A percentile compares a stretch with the other conserved stretches of the same genome.
Conservation (phyloP, 92 coral and sea anemone species). For the Meandrina meandrites region DNA sequence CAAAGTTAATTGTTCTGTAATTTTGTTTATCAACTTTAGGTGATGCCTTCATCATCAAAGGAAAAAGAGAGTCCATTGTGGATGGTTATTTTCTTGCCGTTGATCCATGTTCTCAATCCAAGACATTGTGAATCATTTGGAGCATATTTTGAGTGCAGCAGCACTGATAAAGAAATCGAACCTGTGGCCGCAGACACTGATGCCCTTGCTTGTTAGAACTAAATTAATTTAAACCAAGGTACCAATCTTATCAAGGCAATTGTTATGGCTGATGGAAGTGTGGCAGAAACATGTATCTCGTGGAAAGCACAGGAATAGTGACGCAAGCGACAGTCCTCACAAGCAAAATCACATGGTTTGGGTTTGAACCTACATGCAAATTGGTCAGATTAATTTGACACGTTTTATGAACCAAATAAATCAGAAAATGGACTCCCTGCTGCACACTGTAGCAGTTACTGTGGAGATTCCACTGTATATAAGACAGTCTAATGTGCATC, state of each 20-base stretch:
- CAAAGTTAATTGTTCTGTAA: neutral
- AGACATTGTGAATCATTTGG: constrained; percentile 25
- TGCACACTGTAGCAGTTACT: neutral
- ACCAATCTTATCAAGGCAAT: neutral
- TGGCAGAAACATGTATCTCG: neutral
- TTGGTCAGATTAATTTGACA: neutral
- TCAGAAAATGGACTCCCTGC: neutral
- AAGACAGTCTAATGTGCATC: neutral
- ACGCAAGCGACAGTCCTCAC: no score
- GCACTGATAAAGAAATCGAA: constrained; percentile 34
- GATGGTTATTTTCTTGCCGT: constrained; percentile 63
- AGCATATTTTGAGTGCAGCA: constrained; percentile 39
- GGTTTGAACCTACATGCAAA: neutral
- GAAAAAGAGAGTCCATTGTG: constrained; percentile 71
- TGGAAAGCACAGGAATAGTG: neutral
- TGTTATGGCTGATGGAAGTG: neutral
- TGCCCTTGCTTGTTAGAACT: constrained; percentile 6
- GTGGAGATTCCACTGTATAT: neutral
- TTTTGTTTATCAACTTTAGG: constrained; percentile 37
- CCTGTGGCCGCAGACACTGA: constrained; percentile 9
- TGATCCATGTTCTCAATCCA: constrained; percentile 59
- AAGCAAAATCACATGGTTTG: neutral
- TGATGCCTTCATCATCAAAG: constrained; percentile 76
- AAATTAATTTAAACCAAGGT: neutral
- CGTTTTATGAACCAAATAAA: neutral